phyloP scores from a whole-genome alignment of 2,888 invertebrate genomes.

The Kuschelorhynchus macadamiae region DNA sequence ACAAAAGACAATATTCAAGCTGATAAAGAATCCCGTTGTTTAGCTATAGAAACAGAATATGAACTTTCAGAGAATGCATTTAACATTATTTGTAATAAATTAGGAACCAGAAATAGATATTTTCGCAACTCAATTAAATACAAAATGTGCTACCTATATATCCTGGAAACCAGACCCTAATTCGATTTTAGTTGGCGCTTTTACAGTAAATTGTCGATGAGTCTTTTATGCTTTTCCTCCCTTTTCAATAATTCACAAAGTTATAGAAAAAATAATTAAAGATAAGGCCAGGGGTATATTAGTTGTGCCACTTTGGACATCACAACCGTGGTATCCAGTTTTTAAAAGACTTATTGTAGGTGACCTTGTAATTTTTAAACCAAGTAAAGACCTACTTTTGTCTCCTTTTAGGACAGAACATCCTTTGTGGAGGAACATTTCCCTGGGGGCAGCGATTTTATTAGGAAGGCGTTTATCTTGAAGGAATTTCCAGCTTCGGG shows the following conservation, averaged over 20 bases:
- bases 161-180: slow-evolving; percentile 9
- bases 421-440: too few relatives aligned
- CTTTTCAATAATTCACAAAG: slow-evolving; percentile 13
- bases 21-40: slow-evolving; percentile 17
- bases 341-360: slow-evolving; percentile 3
- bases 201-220: neutral
- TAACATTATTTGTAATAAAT: neutral
- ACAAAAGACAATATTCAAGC: slow-evolving; percentile 14
- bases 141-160: neutral
- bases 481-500: too few relatives aligned
- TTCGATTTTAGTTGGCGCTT: too few relatives aligned
- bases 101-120: slow-evolving; percentile 1
- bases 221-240: neutral
- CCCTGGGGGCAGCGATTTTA: too few relatives aligned
- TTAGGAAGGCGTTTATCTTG: too few relatives aligned
- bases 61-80: neutral
- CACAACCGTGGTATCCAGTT: slow-evolving; percentile 19
- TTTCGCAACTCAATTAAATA: too few relatives aligned
- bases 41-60: slow-evolving; percentile 36
- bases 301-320: slow-evolving; percentile 13
- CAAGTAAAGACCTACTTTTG: too few relatives aligned
- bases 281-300: neutral
- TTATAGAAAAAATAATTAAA: slow-evolving; percentile 9
- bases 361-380: too few relatives aligned
- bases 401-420: too few relatives aligned